Conservation (phyloP, 1,140 invertebrate species). For the Rhagoletis zephyria region DNA sequence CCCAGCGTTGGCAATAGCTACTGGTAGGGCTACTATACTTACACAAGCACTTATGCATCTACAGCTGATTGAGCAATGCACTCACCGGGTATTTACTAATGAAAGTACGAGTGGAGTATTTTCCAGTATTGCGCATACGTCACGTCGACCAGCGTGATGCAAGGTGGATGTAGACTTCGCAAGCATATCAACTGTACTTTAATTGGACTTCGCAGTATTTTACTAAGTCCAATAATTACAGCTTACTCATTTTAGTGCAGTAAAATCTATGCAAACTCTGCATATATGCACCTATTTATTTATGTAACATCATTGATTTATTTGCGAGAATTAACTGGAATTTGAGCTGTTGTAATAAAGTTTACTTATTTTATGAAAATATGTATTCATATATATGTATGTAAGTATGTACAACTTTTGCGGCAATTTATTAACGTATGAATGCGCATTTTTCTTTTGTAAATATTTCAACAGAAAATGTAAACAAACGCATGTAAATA, state of each 20-base stretch:
- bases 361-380: neutral
- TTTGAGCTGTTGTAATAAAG: neutral
- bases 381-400: too few species aligned
- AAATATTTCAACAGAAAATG: conserved; percentile 19
- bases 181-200: neutral
- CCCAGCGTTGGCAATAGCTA: too few species aligned
- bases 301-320: neutral
- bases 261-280: too few species aligned
- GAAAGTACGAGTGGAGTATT: neutral
- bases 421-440: too few species aligned
- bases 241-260: too few species aligned
- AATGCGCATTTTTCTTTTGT: neutral
- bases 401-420: too few species aligned
- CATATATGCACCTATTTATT: too few species aligned
- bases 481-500: neutral
- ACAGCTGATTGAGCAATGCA: too few species aligned
- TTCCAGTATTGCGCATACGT: neutral
- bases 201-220: neutral
- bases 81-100: too few species aligned
- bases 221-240: too few species aligned
- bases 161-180: neutral
- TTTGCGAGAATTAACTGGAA: neutral
- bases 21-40: too few species aligned
- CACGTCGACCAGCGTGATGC: neutral
- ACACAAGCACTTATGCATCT: too few species aligned